These are phyloP conservation scores for Cybosia mesomella DNA, from an alignment of 2,888 invertebrate species.

Conservation along the genomic window DNA sequence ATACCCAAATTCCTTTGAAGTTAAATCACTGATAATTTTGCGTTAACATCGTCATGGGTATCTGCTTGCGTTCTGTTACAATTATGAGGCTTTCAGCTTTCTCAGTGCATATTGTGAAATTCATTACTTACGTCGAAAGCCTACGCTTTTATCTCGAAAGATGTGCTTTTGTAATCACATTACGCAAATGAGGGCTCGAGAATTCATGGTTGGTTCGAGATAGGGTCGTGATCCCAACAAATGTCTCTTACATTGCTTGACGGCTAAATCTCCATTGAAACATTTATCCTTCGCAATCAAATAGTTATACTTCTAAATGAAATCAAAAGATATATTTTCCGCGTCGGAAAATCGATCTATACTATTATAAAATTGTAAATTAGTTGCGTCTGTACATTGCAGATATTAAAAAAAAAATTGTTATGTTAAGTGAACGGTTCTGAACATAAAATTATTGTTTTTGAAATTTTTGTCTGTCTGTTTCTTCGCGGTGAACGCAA, in stretches of 20 bases:
- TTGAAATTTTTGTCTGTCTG: too few relatives aligned
- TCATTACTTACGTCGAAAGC: conserved; percentile 84
- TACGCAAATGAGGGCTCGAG: conserved; percentile 84
- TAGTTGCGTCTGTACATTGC: too few relatives aligned
- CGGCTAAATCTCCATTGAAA: conserved; percentile 68
- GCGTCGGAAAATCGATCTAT: too few relatives aligned
- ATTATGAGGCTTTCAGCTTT: conserved; percentile 71
- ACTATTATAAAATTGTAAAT: too few relatives aligned
- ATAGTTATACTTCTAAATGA: conserved; percentile 33
- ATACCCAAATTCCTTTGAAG: conserved; percentile 19
- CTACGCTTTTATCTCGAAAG: conserved; percentile 83
- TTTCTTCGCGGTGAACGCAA: too few relatives aligned
- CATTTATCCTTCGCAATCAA: conserved; percentile 60
- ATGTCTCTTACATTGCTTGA: conserved; percentile 76
- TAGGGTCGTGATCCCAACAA: conserved; percentile 82
- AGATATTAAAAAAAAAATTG: too few relatives aligned
- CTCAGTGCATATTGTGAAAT: conserved; percentile 74
- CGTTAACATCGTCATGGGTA: conserved; percentile 43
- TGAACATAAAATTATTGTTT: too few relatives aligned
- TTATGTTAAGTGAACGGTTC: too few relatives aligned
- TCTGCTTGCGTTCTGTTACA: conserved; percentile 53
- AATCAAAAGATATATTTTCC: neutral
- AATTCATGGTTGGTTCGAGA: conserved; percentile 80
- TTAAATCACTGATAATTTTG: conserved; percentile 30
- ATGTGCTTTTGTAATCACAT: conserved; percentile 87